Evolutionary conservation across 30 jellyfish, hydroid and myxozoan species (phyloP), one percentile per base, ranked within the genome.

Genomic region (Nemopilema nomurai): DNA sequence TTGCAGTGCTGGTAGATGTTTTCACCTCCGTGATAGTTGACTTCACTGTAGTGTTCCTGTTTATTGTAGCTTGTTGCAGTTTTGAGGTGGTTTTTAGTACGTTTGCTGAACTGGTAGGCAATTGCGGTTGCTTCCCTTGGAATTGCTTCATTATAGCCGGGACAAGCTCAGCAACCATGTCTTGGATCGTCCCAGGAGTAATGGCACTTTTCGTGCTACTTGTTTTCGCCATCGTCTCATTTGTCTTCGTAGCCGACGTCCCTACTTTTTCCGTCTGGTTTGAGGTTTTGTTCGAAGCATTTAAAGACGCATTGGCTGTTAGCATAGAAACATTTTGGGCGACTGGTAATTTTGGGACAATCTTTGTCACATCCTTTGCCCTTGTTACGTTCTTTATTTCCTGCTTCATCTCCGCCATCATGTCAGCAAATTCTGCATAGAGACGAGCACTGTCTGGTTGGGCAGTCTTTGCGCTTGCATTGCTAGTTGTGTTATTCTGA

Each of bases 351-450:
- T 73, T 23, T 24, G 25, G 23, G 13, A 3, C 57, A 41, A 3
- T 41, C 13, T 6, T 41, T 41, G 13, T 3, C 9, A 6, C 57
- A 41, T 41, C 13, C 13, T 41, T 41, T 13, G 13, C 13, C 57
- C 62, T 62, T 21, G 89, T 65, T 16, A 71, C 89, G 62, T 76
- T 86, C 24, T 57, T 83, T 25, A 78, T 66, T 41, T 77, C 89
- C 29, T 86, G 95, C 65, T 86, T 86, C 95, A 86, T 86, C 51
- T 86, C 89, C 41, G 77, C 78, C 89, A 78, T 86, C 85, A 76
- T 71, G 66, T 78, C 89, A 8, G 69, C 73, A 9, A 86, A 70
- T 25, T 73, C 85, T 0, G 87, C 62, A 67, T 77, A 64, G 23
- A 79, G 21, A 26, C 51, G 83, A 30, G 83, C 31, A 73, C 49